These are phyloP conservation scores for Helostoma temminkii DNA, from an alignment of 2,797 vertebrate species.

Conservation along the genomic window DNA sequence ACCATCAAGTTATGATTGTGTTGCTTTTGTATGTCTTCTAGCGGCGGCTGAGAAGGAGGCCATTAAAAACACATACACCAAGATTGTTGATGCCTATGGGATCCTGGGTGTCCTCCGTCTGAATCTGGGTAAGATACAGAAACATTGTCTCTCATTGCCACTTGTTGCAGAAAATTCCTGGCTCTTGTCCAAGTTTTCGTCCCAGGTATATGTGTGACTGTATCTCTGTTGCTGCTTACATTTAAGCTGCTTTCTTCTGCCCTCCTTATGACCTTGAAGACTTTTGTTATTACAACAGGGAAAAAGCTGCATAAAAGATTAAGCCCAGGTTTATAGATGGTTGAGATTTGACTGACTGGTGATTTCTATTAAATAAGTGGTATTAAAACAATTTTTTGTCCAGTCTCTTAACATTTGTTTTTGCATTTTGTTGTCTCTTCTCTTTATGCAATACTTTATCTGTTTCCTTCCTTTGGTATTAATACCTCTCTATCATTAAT, in stretches of 20 bases:
- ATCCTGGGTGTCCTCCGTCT: slow-evolving; percentile 95
- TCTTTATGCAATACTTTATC: neutral
- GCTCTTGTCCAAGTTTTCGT: slow-evolving; percentile 1
- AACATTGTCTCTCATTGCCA: slow-evolving; percentile 1
- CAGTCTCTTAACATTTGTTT: neutral
- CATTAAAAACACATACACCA: slow-evolving; percentile 92
- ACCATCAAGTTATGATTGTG: neutral
- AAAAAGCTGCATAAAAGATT: slow-evolving; percentile 49
- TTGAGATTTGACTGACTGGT: slow-evolving; percentile 36
- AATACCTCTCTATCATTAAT: neutral
- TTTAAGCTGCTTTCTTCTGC: slow-evolving; percentile 69
- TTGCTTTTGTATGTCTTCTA: slow-evolving; percentile 65
- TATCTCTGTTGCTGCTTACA: slow-evolving; percentile 35
- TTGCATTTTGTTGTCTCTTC: neutral
- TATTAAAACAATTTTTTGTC: slow-evolving; percentile 13
- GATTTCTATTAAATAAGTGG: neutral
- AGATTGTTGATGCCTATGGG: slow-evolving; percentile 96
- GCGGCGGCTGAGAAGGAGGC: slow-evolving; percentile 97
- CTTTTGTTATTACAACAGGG: slow-evolving; percentile 68
- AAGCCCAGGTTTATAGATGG: slow-evolving; percentile 46
- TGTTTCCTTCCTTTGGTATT: neutral
- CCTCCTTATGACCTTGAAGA: slow-evolving; percentile 66
- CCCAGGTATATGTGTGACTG: slow-evolving; percentile 2
- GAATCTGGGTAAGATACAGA: slow-evolving; percentile 91
- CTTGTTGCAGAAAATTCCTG: neutral